Evolutionary conservation across 2,888 invertebrate species (phyloP).

Genomic region (Laspeyria flexula): DNA sequence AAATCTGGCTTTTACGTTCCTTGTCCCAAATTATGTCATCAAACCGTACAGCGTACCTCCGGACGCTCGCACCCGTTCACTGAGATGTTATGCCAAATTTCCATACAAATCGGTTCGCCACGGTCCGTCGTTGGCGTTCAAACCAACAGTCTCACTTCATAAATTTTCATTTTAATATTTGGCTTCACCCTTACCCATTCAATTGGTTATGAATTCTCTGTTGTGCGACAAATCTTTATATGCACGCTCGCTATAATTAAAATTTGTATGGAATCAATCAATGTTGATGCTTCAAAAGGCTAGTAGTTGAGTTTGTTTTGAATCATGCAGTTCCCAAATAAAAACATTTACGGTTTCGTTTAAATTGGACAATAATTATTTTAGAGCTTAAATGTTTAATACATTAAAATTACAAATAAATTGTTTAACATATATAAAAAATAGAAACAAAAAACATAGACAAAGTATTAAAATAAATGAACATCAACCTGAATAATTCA

Average conservation of each 20-base stretch:
- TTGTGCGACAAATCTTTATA: constrained; percentile 52
- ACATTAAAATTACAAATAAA: too few species aligned
- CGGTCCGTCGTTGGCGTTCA: constrained; percentile 47
- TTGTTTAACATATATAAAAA: too few species aligned
- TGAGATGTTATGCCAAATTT: constrained; percentile 74
- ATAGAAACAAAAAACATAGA: too few species aligned
- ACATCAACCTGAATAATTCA: too few species aligned
- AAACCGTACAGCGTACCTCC: constrained; percentile 76
- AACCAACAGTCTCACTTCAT: constrained; percentile 70
- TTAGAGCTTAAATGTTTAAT: too few species aligned
- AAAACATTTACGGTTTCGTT: too few species aligned
- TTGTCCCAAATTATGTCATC: constrained; percentile 82
- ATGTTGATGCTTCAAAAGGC: background rate
- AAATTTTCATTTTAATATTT: constrained; percentile 84
- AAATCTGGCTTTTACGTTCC: constrained; percentile 78
- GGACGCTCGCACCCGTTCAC: constrained; percentile 60
- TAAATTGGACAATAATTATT: too few species aligned
- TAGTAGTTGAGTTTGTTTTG: too few species aligned
- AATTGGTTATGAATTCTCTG: constrained; percentile 48
- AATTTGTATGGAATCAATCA: constrained; percentile 4
- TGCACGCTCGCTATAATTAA: constrained; percentile 13
- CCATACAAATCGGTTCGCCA: constrained; percentile 83
- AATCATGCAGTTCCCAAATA: too few species aligned
- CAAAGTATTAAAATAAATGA: too few species aligned
- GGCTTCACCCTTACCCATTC: constrained; percentile 54